Percentiles rank a stretch among this genome's conserved stretches.
These are phyloP conservation scores for Drosophila mettleri DNA, from an alignment of 2,888 invertebrate genomes.

Conservation along the genomic window DNA sequence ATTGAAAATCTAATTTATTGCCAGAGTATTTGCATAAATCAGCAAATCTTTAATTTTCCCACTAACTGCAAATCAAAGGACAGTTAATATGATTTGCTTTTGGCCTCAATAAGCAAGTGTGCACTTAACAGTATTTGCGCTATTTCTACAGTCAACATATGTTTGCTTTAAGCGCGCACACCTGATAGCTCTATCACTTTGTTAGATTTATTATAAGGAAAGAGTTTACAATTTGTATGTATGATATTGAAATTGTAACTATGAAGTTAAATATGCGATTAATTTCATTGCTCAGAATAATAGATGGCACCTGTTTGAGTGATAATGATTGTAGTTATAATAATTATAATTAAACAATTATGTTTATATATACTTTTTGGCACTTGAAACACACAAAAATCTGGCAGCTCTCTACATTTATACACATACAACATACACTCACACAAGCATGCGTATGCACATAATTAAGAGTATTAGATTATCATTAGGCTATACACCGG, in stretches of 20 bases:
- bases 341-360: slow-evolving; percentile 4
- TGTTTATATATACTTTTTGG: slow-evolving; percentile 4
- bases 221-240: neutral
- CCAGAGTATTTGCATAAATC: neutral
- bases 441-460: slow-evolving; percentile 4
- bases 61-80: neutral
- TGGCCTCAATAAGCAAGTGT: neutral
- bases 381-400: slow-evolving; percentile 25
- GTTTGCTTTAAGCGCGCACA: slow-evolving; percentile 24
- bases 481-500: slow-evolving; percentile 66
- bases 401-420: slow-evolving; percentile 15
- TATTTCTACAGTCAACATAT: slow-evolving; percentile 20
- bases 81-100: neutral
- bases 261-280: slow-evolving; percentile 1
- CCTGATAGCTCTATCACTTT: slow-evolving; percentile 1
- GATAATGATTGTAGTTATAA: slow-evolving; percentile 21
- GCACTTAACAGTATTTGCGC: neutral
- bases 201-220: slow-evolving; percentile 2
- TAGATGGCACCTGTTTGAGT: slow-evolving; percentile 48
- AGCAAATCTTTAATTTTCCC: neutral
- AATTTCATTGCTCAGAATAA: neutral
- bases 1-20: neutral
- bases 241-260: slow-evolving; percentile 1
- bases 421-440: slow-evolving; percentile 12
- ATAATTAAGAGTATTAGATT: slow-evolving; percentile 52